Percentiles rank a stretch among this genome's conserved stretches.
These are phyloP conservation scores for Cydia amplana DNA, from an alignment of 1,140 invertebrate species.

Conservation along the genomic window DNA sequence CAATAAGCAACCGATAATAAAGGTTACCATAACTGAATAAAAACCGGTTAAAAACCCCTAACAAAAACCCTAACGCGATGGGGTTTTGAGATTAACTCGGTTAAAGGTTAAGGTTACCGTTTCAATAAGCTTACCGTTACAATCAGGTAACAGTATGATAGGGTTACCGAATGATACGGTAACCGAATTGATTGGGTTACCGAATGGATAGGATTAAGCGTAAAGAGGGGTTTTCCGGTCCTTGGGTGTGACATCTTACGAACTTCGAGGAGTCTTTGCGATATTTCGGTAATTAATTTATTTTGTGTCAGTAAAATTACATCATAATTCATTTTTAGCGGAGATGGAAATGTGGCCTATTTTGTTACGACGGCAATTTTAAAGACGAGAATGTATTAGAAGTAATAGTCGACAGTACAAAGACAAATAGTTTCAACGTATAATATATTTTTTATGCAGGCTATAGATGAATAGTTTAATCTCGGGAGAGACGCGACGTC, in stretches of 20 bases:
- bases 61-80: no score
- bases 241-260: constrained; percentile 15
- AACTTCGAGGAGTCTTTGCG: background rate
- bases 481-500: background rate
- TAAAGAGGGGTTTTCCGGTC: no score
- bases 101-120: no score
- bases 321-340: background rate
- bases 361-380: background rate
- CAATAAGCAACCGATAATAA: no score
- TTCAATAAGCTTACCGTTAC: no score
- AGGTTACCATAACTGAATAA: no score
- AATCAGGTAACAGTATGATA: no score
- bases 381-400: background rate
- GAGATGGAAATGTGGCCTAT: background rate
- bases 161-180: no score
- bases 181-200: no score
- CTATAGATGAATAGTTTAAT: constrained; percentile 1
- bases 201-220: no score
- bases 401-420: background rate
- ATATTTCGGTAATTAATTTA: constrained; percentile 25
- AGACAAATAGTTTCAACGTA: background rate
- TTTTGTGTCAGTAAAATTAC: constrained; percentile 2
- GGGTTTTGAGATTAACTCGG: no score
- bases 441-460: background rate
- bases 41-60: no score